Evolutionary conservation across 2,797 vertebrate species (phyloP).

Genomic region (Sphenodon punctatus): DNA sequence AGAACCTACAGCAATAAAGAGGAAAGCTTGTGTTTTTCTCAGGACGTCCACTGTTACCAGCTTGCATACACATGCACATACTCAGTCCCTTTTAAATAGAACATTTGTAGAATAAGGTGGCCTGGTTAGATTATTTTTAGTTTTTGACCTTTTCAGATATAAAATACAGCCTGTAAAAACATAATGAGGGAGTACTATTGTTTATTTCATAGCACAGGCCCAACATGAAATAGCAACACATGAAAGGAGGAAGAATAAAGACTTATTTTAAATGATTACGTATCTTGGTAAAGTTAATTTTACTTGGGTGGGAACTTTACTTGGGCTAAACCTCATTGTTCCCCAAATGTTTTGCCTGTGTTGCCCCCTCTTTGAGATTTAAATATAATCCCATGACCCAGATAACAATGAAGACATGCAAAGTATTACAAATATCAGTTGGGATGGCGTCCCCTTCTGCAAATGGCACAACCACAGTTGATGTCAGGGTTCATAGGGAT

Average conservation of each 20-base stretch:
- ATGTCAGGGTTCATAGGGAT: no score
- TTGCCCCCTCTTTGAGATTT: no score
- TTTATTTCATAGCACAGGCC: constrained; percentile 43
- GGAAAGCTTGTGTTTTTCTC: constrained; percentile 29
- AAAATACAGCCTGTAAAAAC: constrained; percentile 10
- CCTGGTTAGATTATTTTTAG: constrained; percentile 46
- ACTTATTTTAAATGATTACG: no score
- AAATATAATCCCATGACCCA: no score
- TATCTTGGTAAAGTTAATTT: constrained; percentile 52
- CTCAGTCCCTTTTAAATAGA: constrained; percentile 18
- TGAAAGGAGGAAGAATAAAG: constrained; percentile 25
- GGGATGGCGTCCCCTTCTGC: no score
- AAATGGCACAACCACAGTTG: no score
- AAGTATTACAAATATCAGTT: no score
- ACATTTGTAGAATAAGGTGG: not conserved
- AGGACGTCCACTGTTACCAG: not conserved
- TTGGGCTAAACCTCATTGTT: no score
- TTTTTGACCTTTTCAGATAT: constrained; percentile 44
- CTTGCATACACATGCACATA: not conserved
- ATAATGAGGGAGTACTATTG: not conserved
- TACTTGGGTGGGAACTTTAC: constrained; percentile 49
- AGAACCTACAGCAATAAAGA: constrained; percentile 2
- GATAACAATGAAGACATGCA: no score
- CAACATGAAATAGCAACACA: constrained; percentile 44
- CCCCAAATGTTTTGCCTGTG: no score